Percentiles rank a stretch among this genome's conserved stretches.
phyloP scores from a whole-genome alignment of 64 coral and sea anemone genomes.

The Catalaphyllia jardinei region DNA sequence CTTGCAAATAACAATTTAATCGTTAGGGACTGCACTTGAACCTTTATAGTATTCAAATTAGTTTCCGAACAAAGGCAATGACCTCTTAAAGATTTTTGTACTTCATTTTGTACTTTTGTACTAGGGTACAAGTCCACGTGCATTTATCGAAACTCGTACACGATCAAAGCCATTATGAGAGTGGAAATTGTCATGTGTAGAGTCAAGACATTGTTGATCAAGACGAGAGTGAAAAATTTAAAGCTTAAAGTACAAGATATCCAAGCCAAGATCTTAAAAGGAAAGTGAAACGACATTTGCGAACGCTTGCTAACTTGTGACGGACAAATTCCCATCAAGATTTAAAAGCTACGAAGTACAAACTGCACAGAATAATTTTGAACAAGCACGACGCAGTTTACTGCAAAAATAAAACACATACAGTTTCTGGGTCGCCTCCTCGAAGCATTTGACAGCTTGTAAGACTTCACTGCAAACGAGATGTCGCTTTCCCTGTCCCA shows the following conservation, averaged over 20 bases:
- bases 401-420: constrained; percentile 35
- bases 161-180: neutral
- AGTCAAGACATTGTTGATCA: neutral
- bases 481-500: constrained; percentile 78
- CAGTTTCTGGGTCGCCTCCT: constrained; percentile 85
- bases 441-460: constrained; percentile 94
- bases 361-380: neutral
- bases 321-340: neutral
- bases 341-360: neutral
- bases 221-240: neutral
- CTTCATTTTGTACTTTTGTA: neutral
- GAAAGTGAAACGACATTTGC: neutral
- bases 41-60: too few species aligned
- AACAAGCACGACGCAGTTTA: neutral
- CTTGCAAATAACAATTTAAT: neutral
- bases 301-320: neutral
- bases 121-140: neutral
- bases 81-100: neutral
- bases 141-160: neutral
- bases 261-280: neutral
- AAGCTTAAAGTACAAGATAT: neutral
- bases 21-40: too few species aligned
- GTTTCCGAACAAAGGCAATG: too few species aligned
- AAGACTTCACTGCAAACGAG: constrained; percentile 86
- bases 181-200: neutral